A percentile compares a stretch with the other conserved stretches of the same genome.
Evolutionary conservation across 2,888 invertebrate genomes (phyloP).

Genomic region (Ochropleura plecta): DNA sequence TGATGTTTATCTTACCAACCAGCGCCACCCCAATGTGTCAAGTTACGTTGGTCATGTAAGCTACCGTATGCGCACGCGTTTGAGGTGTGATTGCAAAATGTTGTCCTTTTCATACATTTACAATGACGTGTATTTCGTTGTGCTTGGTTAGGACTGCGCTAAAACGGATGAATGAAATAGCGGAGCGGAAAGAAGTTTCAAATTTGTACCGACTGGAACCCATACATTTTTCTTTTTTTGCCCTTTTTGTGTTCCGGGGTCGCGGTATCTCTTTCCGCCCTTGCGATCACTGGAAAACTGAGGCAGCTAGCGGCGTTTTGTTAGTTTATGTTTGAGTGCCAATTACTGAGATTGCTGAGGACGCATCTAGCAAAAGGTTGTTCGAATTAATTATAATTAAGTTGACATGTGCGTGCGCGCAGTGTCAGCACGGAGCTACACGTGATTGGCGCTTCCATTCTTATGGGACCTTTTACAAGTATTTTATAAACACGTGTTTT

Average conservation of each 20-base stretch:
- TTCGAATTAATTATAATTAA: conserved; percentile 47
- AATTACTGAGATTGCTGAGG: conserved; percentile 32
- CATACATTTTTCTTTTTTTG: too few relatives aligned
- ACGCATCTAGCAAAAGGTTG: conserved; percentile 24
- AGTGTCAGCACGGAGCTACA: conserved; percentile 37
- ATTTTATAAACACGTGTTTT: conserved; percentile 4
- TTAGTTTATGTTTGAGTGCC: background rate
- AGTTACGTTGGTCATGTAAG: background rate
- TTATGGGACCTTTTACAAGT: background rate
- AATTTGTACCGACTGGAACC: too few relatives aligned
- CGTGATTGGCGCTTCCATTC: conserved; percentile 37
- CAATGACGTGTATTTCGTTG: conserved; percentile 26
- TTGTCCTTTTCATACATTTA: conserved; percentile 40
- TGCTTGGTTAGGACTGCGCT: conserved; percentile 6
- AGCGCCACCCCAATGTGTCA: background rate
- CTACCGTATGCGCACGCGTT: conserved; percentile 7
- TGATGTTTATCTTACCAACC: background rate
- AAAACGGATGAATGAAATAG: background rate
- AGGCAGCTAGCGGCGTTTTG: background rate
- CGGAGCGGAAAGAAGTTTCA: too few relatives aligned
- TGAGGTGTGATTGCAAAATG: conserved; percentile 43
- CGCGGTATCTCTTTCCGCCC: too few relatives aligned
- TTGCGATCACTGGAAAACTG: too few relatives aligned
- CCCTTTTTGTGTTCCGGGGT: too few relatives aligned
- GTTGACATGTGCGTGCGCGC: conserved; percentile 16